Evolutionary conservation across 2,888 invertebrate species (phyloP).

Genomic region (Rhimphoctona megacephalus): DNA sequence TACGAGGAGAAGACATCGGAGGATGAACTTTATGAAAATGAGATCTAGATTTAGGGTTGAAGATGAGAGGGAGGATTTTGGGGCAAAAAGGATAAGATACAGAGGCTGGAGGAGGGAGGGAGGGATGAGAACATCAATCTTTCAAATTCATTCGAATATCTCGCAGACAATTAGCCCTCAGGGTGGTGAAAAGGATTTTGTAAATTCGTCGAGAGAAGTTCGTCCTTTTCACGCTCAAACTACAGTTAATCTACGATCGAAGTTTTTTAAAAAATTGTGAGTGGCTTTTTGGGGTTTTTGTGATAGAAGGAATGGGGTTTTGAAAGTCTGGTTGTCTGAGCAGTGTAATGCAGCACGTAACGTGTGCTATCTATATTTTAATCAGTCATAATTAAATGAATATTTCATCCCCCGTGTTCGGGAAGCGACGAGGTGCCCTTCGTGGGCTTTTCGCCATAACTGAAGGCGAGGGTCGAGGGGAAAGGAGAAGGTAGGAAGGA

Average conservation of each 20-base stretch:
- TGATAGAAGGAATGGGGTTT: neutral
- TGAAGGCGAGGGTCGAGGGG: slow-evolving; percentile 21
- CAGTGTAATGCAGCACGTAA: slow-evolving; percentile 79
- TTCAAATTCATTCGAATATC: slow-evolving; percentile 53
- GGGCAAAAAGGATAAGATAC: neutral
- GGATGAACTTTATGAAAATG: slow-evolving; percentile 45
- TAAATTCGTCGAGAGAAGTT: slow-evolving; percentile 12
- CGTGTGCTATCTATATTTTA: slow-evolving; percentile 82
- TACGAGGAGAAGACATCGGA: slow-evolving; percentile 16
- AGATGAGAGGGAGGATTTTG: slow-evolving; percentile 14
- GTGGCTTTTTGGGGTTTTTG: neutral
- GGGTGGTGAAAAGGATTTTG: slow-evolving; percentile 26
- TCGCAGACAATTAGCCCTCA: slow-evolving; percentile 59
- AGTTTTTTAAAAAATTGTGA: neutral
- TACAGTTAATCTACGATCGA: neutral
- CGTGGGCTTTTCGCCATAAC: slow-evolving; percentile 63
- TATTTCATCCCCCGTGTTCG: slow-evolving; percentile 80
- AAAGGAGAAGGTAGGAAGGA: slow-evolving; percentile 50
- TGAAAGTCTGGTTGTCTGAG: slow-evolving; percentile 6
- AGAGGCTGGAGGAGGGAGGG: neutral
- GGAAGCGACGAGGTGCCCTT: slow-evolving; percentile 47
- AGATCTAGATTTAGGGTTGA: slow-evolving; percentile 35
- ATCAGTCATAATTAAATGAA: slow-evolving; percentile 83
- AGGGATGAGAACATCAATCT: slow-evolving; percentile 38
- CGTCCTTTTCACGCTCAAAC: slow-evolving; percentile 4